Evolutionary conservation across 2,113 vertebrate genomes (phyloP).

Genomic region (Bos indicus): DNA sequence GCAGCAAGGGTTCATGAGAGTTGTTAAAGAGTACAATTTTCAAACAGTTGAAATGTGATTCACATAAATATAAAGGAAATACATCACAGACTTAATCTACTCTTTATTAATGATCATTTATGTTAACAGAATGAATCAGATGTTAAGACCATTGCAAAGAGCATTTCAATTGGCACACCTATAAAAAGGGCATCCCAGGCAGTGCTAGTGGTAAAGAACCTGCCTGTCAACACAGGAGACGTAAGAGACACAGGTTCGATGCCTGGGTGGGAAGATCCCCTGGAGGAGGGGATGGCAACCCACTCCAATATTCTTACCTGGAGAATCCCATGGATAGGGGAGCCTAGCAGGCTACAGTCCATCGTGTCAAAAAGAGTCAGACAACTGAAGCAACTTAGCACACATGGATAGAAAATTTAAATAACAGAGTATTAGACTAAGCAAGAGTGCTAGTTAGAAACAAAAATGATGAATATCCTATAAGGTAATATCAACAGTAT

Average conservation of each 20-base stretch:
- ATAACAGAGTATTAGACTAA: background rate
- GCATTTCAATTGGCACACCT: background rate
- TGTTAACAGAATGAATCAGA: background rate
- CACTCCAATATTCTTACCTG: background rate
- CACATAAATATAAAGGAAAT: background rate
- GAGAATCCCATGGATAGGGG: background rate
- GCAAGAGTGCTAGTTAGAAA: background rate
- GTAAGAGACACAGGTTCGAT: fast-evolving
- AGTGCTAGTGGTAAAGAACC: background rate
- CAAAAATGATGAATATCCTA: background rate
- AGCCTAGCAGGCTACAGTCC: background rate
- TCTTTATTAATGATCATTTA: background rate
- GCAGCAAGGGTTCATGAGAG: background rate
- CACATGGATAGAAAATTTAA: background rate
- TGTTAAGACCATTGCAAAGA: background rate
- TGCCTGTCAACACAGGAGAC: background rate
- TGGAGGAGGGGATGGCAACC: background rate
- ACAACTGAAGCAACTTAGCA: background rate
- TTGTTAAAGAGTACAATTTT: background rate
- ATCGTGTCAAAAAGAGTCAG: background rate
- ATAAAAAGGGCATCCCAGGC: background rate
- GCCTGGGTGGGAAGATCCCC: background rate
- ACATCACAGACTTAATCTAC: background rate
- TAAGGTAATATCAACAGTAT: background rate
- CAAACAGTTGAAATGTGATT: background rate